Conservation (phyloP, 2,113 vertebrate genomes). For the Girardinichthys multiradiatus region DNA sequence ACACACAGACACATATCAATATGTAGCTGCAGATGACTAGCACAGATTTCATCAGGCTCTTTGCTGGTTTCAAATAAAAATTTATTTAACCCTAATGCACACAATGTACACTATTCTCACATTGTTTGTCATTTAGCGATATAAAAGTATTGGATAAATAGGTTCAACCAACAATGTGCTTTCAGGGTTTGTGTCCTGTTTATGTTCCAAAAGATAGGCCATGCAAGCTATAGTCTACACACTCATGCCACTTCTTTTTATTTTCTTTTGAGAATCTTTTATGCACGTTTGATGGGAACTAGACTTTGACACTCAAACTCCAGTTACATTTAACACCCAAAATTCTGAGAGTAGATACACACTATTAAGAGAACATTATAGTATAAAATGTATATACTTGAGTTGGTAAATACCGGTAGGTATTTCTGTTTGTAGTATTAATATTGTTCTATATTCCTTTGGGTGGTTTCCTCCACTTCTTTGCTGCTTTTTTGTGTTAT, state of each 20-base stretch:
- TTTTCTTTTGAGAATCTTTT: background rate
- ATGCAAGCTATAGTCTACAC: background rate
- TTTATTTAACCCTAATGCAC: constrained; percentile 18
- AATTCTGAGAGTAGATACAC: background rate
- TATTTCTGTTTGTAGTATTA: background rate
- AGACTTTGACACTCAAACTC: background rate
- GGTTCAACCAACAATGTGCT: background rate
- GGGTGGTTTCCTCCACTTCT: background rate
- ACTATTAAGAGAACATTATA: background rate
- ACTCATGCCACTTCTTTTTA: background rate
- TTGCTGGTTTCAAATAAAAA: constrained; percentile 35
- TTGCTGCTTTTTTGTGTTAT: background rate
- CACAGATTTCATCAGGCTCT: constrained; percentile 59
- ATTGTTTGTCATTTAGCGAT: background rate
- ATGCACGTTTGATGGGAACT: background rate
- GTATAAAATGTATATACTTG: background rate
- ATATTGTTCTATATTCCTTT: background rate
- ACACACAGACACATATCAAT: constrained; percentile 35
- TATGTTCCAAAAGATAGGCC: too few relatives aligned
- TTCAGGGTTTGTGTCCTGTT: background rate
- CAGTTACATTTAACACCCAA: background rate
- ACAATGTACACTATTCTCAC: background rate
- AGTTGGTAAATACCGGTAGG: background rate
- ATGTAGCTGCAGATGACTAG: constrained; percentile 49
- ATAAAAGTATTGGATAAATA: background rate